Base-by-base conservation (phyloP, 2,888 invertebrate genomes). In the Hedychridium roseum region DNA sequence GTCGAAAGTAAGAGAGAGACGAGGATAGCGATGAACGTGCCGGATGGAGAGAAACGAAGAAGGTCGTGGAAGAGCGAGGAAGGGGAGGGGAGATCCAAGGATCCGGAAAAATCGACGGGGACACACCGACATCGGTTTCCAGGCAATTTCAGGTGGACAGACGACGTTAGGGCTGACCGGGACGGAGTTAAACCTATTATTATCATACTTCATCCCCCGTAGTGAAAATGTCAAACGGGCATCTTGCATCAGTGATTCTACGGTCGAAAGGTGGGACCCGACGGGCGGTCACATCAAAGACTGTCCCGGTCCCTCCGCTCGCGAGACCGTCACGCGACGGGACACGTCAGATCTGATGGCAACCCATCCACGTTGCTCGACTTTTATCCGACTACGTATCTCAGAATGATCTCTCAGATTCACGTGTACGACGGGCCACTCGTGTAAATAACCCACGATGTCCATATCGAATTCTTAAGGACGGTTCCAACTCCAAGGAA, bases 191-290 rank as follows among this genome's bases (percentile, higher is more conserved):
- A 76, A 69, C 71, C 75, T 68, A 73, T 74, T 74, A 76, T 76
- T 75, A 73, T 69, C 66, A 45, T 64, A 61, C 50, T 55, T 57
- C 59, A 64, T 69, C 66, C 55, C 71, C 72, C 64, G 67, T 66
- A 63, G 74, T 71, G 76, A 74, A 76, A 75, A 75, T 74, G 76
- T 76, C 74, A 74, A 73, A 68, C 66, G 72, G 60, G 44, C 61
- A 55, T 66, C 60, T 53, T 51, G 59, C 55, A 55, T 60, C 60
- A 61, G 51, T 61, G 61, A 55, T 63, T 64, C 50, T 55, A 55
- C 49, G 45, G 12, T 37, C 7, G 11, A 15, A 27, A 11, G 42
- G 17, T 7, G 21, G 16, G 11, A 16, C 23, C 21, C 39, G 36
- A 15, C 17, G 35, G 38, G 47, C 57, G 60, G 57, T 49, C 44